Conservation (phyloP, 2,888 invertebrate genomes). For the Megalurothrips usitatus region DNA sequence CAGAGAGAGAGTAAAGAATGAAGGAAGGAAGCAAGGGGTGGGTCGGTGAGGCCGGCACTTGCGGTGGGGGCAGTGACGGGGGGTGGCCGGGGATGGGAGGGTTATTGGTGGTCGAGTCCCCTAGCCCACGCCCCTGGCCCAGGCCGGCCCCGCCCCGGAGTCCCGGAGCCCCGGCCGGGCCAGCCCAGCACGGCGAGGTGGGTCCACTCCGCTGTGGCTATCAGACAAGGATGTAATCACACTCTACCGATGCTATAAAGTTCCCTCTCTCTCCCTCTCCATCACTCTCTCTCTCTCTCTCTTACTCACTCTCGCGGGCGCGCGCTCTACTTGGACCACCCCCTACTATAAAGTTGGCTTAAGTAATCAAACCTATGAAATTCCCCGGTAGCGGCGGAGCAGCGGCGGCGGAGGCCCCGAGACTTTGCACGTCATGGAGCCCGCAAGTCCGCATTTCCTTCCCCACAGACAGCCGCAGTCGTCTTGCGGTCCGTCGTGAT, state of each 20-base stretch:
- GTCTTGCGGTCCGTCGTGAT: no score
- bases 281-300: conserved; percentile 16
- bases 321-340: background rate
- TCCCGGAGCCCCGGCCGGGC: no score
- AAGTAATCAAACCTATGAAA: conserved; percentile 15
- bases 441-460: conserved; percentile 31
- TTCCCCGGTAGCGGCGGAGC: background rate
- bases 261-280: conserved; percentile 16
- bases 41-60: no score
- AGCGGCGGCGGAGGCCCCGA: no score
- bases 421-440: background rate
- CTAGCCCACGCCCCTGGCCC: no score
- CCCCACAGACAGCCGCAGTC: no score
- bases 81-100: background rate
- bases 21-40: no score
- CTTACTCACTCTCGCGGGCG: background rate
- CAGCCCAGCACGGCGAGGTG: background rate
- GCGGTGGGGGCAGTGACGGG: background rate
- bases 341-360: conserved; percentile 4
- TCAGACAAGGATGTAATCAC: conserved; percentile 11
- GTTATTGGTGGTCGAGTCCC: background rate
- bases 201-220: background rate
- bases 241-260: background rate
- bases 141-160: no score
- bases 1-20: no score